Percentiles rank a stretch among this genome's conserved stretches.
These are phyloP conservation scores for Siniperca obscura DNA, from an alignment of 2,797 vertebrate genomes.

Conservation along the genomic window DNA sequence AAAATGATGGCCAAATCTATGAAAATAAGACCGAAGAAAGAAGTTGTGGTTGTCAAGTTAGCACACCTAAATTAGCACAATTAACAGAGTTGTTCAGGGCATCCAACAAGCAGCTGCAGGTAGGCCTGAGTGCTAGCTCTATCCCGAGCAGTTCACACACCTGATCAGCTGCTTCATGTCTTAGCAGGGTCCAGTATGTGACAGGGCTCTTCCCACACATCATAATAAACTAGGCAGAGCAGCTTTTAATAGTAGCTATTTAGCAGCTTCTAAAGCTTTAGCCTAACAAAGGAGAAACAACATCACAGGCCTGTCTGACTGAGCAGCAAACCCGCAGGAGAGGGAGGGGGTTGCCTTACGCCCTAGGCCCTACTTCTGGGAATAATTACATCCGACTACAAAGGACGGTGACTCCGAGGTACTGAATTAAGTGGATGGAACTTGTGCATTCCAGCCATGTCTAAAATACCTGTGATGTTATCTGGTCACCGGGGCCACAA, in stretches of 20 bases:
- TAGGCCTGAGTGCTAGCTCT: neutral
- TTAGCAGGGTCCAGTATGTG: conserved; percentile 11
- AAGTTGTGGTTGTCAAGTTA: neutral
- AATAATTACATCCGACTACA: conserved; percentile 75
- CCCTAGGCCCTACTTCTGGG: conserved; percentile 59
- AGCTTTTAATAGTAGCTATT: conserved; percentile 46
- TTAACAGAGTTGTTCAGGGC: neutral
- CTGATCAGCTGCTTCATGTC: conserved; percentile 40
- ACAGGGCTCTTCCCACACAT: conserved; percentile 23
- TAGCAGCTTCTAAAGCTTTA: conserved; percentile 48
- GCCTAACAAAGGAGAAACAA: conserved; percentile 45
- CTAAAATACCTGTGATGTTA: conserved; percentile 77
- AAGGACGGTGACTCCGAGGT: conserved; percentile 60
- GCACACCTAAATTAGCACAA: no score
- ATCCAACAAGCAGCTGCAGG: conserved; percentile 1
- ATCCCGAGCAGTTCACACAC: neutral
- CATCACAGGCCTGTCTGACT: conserved; percentile 37
- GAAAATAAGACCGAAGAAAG: neutral
- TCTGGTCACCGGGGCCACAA: conserved; percentile 48
- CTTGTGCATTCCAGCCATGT: conserved; percentile 70
- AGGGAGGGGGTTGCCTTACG: conserved; percentile 31
- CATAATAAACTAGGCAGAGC: neutral
- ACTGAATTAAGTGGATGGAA: conserved; percentile 73
- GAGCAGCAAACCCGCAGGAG: conserved; percentile 41
- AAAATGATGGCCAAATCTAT: neutral